These are phyloP conservation scores for Charadrius vociferus DNA, from an alignment of 2,113 vertebrate species.

Conservation along the genomic window DNA sequence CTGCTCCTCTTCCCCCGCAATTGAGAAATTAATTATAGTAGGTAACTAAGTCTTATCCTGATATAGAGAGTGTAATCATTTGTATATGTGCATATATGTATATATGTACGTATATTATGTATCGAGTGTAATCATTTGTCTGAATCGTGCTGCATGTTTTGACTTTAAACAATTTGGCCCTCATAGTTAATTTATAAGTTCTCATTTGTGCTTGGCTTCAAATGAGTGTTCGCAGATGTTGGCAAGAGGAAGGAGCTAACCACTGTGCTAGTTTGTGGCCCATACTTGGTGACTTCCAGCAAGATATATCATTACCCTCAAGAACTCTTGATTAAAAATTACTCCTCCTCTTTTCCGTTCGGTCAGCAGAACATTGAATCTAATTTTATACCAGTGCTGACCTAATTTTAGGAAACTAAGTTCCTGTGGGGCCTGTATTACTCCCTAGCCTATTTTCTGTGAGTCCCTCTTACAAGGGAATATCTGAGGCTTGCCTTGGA, in stretches of 20 bases:
- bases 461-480: background rate
- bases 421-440: background rate
- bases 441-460: background rate
- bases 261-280: background rate
- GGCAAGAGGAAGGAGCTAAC: background rate
- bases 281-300: background rate
- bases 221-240: background rate
- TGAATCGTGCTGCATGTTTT: background rate
- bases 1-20: background rate
- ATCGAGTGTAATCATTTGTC: background rate
- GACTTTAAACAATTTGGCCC: background rate
- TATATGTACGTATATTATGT: no score
- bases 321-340: conserved; percentile 34
- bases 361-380: conserved; percentile 54
- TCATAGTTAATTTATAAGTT: background rate
- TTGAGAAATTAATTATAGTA: background rate
- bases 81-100: background rate
- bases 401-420: conserved; percentile 41
- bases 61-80: background rate
- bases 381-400: conserved; percentile 49
- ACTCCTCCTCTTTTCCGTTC: background rate
- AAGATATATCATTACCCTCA: background rate
- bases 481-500: background rate
- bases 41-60: background rate
- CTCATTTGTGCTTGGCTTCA: background rate